Evolutionary conservation across 2,113 vertebrate genomes (phyloP).

Genomic region (cattle (Bos taurus)): DNA sequence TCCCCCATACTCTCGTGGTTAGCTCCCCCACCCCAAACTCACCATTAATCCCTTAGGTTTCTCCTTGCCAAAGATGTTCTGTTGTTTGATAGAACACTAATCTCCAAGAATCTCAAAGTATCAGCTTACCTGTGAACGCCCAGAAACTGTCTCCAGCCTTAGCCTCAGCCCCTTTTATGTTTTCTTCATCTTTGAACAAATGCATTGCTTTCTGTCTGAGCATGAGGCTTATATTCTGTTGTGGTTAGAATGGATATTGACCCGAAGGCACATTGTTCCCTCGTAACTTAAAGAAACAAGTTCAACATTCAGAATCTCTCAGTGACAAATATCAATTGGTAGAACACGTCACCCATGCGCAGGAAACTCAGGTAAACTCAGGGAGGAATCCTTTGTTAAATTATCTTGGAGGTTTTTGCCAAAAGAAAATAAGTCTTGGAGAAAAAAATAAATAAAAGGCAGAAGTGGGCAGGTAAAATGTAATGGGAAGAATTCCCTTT

Average conservation of each 20-base stretch:
- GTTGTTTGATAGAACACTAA: conserved; percentile 77
- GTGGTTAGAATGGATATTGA: conserved; percentile 70
- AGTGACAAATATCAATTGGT: conserved; percentile 32
- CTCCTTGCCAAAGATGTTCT: conserved; percentile 71
- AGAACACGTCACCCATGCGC: not conserved
- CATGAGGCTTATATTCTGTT: conserved; percentile 67
- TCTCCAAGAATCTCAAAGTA: conserved; percentile 80
- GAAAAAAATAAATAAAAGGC: conserved; percentile 14
- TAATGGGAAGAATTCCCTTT: not conserved
- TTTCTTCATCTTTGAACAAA: conserved; percentile 69
- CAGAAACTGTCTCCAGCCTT: conserved; percentile 76
- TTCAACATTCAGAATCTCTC: conserved; percentile 54
- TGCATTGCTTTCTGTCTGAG: conserved; percentile 76
- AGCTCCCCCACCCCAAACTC: conserved; percentile 36
- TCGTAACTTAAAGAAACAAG: conserved; percentile 44
- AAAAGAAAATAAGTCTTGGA: conserved; percentile 17
- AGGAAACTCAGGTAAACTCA: not conserved
- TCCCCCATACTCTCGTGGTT: conserved; percentile 45
- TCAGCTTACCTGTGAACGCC: conserved; percentile 80
- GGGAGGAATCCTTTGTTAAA: conserved; percentile 34
- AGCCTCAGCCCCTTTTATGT: conserved; percentile 74
- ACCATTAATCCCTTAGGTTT: conserved; percentile 73
- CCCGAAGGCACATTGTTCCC: conserved; percentile 53
- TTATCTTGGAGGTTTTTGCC: conserved; percentile 40
- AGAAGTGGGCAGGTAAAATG: not conserved